These are phyloP conservation scores for Scolanthus callimorphus DNA, from an alignment of 92 coral and sea anemone genomes.

Conservation along the genomic window DNA sequence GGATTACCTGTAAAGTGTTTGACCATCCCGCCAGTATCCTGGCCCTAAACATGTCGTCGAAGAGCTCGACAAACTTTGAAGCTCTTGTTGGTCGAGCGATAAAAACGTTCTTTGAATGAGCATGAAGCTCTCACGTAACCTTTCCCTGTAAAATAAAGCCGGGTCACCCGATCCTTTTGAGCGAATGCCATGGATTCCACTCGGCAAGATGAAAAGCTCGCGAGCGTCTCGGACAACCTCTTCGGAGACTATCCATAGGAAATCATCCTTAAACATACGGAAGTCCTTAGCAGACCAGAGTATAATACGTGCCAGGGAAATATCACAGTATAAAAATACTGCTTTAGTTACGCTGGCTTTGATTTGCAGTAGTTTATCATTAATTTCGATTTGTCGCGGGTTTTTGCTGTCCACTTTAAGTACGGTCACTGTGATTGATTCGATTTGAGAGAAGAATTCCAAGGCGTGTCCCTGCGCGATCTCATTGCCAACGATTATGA, in stretches of 20 bases:
- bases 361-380: slow-evolving; percentile 28
- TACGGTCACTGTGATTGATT: slow-evolving; percentile 20
- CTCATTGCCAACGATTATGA: slow-evolving; percentile 69
- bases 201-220: slow-evolving; percentile 48
- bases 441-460: slow-evolving; percentile 28
- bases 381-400: slow-evolving; percentile 10
- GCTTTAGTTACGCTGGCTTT: slow-evolving; percentile 52
- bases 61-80: slow-evolving; percentile 11
- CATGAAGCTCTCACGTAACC: slow-evolving; percentile 33
- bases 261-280: slow-evolving; percentile 49
- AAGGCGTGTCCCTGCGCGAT: slow-evolving; percentile 54
- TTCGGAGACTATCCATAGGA: slow-evolving; percentile 75
- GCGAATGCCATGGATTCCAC: slow-evolving; percentile 58
- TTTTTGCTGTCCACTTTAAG: slow-evolving; percentile 32
- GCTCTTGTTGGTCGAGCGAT: slow-evolving; percentile 19
- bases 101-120: slow-evolving; percentile 33
- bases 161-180: slow-evolving; percentile 7
- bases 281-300: slow-evolving; percentile 79
- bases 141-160: slow-evolving; percentile 28
- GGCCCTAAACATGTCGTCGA: slow-evolving; percentile 34
- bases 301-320: slow-evolving; percentile 35
- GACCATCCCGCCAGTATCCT: slow-evolving; percentile 12
- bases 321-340: slow-evolving; percentile 56
- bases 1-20: no score
- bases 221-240: slow-evolving; percentile 24